Evolutionary conservation across 2,113 vertebrate genomes (phyloP).

Genomic region (Murina feae): DNA sequence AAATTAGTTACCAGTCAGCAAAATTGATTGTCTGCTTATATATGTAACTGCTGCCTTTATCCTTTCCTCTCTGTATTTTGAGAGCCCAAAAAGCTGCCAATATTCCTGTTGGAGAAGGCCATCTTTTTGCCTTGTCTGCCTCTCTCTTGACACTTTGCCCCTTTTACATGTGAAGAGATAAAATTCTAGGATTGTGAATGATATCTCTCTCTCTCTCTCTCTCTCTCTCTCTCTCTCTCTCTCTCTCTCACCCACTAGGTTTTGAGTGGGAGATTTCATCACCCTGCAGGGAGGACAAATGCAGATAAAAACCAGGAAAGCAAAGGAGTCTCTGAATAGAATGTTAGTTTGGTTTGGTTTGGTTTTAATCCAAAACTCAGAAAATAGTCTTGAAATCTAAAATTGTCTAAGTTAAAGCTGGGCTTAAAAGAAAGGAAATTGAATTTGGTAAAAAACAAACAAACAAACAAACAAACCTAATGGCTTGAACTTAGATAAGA

Average conservation of each 20-base stretch:
- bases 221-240: not conserved
- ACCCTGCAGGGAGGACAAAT: not conserved
- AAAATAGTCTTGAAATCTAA: slow-evolving; percentile 6
- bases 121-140: not conserved
- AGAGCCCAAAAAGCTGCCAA: not conserved
- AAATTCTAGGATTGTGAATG: not conserved
- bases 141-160: not conserved
- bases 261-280: not conserved
- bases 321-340: not conserved
- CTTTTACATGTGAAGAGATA: not conserved
- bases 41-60: not conserved
- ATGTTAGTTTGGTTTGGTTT: not conserved
- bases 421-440: slow-evolving; percentile 28
- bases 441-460: not conserved
- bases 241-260: not conserved
- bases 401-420: not conserved
- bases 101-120: not conserved
- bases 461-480: too few relatives aligned
- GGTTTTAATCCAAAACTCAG: not conserved
- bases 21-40: not conserved
- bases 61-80: not conserved
- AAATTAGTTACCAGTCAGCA: not conserved
- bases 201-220: not conserved
- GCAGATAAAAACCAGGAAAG: not conserved
- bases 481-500: not conserved